phyloP scores from a whole-genome alignment of 1,140 invertebrate species.

The Nephila pilipes region DNA sequence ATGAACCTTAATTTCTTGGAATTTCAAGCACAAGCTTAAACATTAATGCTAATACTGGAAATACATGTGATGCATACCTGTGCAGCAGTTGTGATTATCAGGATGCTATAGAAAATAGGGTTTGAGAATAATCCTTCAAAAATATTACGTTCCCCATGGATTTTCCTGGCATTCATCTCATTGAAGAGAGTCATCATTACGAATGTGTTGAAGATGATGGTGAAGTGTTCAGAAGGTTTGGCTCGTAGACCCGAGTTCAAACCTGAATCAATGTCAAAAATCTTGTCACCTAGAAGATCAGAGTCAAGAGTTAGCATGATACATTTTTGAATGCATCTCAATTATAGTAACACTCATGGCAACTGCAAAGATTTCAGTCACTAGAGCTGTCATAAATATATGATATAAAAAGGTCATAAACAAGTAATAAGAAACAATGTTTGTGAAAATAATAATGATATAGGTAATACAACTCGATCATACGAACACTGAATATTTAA shows the following conservation, averaged over 20 bases:
- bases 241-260: slow-evolving; percentile 85
- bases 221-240: slow-evolving; percentile 97
- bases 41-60: no score
- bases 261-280: slow-evolving; percentile 92
- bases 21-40: no score
- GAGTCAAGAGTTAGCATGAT: background rate
- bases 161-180: slow-evolving; percentile 99
- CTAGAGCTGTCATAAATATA: no score
- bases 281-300: slow-evolving; percentile 86
- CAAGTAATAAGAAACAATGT: no score
- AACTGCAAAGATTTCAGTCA: no score
- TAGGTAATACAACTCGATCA: no score
- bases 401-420: no score
- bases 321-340: no score
- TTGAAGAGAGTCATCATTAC: slow-evolving; percentile 99
- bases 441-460: no score
- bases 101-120: slow-evolving; percentile 99
- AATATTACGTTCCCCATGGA: slow-evolving; percentile 99
- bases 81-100: slow-evolving; percentile 94
- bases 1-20: no score
- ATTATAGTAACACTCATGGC: no score
- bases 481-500: no score
- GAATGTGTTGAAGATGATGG: slow-evolving; percentile 99
- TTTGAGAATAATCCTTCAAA: slow-evolving; percentile 98
- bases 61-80: slow-evolving; percentile 86